Conservation (phyloP, 1,140 invertebrate species). For the Cotesia chilonis region DNA sequence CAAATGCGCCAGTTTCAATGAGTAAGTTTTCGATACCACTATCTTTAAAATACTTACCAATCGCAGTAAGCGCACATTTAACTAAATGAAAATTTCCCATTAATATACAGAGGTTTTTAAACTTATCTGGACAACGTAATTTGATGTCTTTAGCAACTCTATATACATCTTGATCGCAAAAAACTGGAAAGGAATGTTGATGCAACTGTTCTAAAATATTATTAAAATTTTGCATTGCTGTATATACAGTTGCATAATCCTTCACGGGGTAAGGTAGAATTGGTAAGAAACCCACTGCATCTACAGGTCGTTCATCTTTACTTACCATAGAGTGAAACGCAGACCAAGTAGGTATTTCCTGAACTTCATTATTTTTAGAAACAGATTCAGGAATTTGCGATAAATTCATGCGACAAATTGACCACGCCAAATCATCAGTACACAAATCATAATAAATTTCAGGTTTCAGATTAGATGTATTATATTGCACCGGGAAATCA, state of each 20-base stretch:
- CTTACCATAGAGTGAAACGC: slow-evolving; percentile 17
- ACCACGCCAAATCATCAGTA: slow-evolving; percentile 4
- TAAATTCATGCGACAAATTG: slow-evolving; percentile 20
- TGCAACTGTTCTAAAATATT: slow-evolving; percentile 21
- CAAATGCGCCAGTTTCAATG: slow-evolving; percentile 30
- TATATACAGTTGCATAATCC: slow-evolving; percentile 30
- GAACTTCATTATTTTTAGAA: neutral
- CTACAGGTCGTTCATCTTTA: slow-evolving; percentile 18
- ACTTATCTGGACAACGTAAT: slow-evolving; percentile 16
- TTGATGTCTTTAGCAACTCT: slow-evolving; percentile 7
- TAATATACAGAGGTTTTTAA: slow-evolving; percentile 32
- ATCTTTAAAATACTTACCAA: slow-evolving; percentile 35
- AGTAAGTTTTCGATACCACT: slow-evolving; percentile 34
- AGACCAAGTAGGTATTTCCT: slow-evolving; percentile 20
- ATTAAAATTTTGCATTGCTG: slow-evolving; percentile 16
- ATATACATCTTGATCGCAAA: slow-evolving; percentile 23
- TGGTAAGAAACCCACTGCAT: slow-evolving; percentile 16
- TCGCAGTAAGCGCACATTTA: slow-evolving; percentile 28
- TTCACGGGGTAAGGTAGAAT: slow-evolving; percentile 26
- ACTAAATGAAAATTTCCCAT: slow-evolving; percentile 33
- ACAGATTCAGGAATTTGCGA: slow-evolving; percentile 3
- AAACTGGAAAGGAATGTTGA: slow-evolving; percentile 26
- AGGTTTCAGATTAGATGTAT: slow-evolving; percentile 1
- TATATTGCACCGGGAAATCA: neutral
- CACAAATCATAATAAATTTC: neutral